Evolutionary conservation across 2,888 invertebrate genomes (phyloP).

Genomic region (Fissipunctia ypsillon): DNA sequence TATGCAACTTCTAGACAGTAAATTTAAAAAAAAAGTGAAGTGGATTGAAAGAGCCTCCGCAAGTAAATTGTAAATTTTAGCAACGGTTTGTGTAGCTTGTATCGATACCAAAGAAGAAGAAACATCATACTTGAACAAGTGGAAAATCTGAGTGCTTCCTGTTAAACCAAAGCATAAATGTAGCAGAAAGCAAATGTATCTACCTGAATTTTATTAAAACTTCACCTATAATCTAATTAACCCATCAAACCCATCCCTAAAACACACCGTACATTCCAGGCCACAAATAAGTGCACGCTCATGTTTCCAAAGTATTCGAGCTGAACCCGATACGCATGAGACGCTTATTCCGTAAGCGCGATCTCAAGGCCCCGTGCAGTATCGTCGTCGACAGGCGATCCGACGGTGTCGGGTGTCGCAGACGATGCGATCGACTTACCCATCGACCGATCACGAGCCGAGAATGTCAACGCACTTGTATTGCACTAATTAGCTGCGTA

Average conservation of each 20-base stretch:
- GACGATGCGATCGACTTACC: slow-evolving; percentile 84
- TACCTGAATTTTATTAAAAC: neutral
- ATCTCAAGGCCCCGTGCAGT: slow-evolving; percentile 85
- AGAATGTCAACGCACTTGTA: slow-evolving; percentile 80
- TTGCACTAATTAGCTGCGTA: slow-evolving; percentile 73
- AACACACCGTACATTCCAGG: slow-evolving; percentile 44
- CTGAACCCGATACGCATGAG: slow-evolving; percentile 85
- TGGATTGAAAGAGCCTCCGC: too few species aligned
- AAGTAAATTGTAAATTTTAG: neutral
- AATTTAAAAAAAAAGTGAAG: neutral
- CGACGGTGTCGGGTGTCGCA: slow-evolving; percentile 79
- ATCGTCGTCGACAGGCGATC: slow-evolving; percentile 85
- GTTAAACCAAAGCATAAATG: neutral
- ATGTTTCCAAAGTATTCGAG: slow-evolving; percentile 79
- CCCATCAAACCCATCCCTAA: slow-evolving; percentile 22
- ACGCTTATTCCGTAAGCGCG: slow-evolving; percentile 85
- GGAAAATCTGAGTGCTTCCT: neutral
- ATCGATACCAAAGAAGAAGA: neutral
- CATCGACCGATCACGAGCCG: slow-evolving; percentile 81
- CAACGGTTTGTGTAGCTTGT: neutral
- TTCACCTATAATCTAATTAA: neutral
- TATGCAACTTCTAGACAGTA: neutral
- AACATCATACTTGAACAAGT: neutral
- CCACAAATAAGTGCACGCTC: slow-evolving; percentile 67
- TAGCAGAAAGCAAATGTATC: too few species aligned